A percentile compares a stretch with the other conserved stretches of the same genome.
These are phyloP conservation scores for Cataglyphis altisquamis DNA, from an alignment of 2,888 invertebrate species.

Conservation along the genomic window DNA sequence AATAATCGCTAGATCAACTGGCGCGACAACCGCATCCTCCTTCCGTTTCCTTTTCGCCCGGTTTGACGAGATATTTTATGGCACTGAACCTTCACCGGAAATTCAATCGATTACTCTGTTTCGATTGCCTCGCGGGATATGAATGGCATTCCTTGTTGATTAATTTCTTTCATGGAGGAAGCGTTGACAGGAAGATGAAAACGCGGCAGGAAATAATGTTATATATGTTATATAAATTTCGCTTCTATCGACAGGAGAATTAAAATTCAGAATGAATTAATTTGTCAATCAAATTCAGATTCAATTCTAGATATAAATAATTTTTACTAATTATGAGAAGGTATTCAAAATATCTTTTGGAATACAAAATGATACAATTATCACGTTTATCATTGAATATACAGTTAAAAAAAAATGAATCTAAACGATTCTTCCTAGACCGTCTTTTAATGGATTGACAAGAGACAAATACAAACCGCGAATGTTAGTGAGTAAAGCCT, in stretches of 20 bases:
- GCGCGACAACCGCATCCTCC: neutral
- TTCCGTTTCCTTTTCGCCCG: no score
- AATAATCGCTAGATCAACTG: constrained; percentile 2
- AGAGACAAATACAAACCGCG: neutral
- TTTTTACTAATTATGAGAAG: neutral
- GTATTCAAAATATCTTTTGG: neutral
- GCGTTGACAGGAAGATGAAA: neutral
- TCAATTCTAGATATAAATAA: neutral
- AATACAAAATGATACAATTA: neutral
- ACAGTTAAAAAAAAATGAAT: neutral
- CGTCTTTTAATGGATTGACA: neutral
- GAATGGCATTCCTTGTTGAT: constrained; percentile 20
- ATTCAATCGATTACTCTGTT: constrained; percentile 13
- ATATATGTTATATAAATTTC: neutral
- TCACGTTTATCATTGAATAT: neutral
- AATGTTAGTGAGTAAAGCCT: neutral
- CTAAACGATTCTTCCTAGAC: neutral
- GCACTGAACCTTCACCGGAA: neutral
- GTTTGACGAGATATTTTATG: neutral
- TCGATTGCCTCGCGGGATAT: neutral
- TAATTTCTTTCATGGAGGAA: constrained; percentile 4
- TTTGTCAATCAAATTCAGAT: neutral
- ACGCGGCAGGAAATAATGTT: neutral
- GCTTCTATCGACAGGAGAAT: neutral
- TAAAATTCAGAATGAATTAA: neutral